Evolutionary conservation across 2,888 invertebrate species (phyloP), one percentile per base, ranked within the genome.

Genomic region (Calliopum simillimum): DNA sequence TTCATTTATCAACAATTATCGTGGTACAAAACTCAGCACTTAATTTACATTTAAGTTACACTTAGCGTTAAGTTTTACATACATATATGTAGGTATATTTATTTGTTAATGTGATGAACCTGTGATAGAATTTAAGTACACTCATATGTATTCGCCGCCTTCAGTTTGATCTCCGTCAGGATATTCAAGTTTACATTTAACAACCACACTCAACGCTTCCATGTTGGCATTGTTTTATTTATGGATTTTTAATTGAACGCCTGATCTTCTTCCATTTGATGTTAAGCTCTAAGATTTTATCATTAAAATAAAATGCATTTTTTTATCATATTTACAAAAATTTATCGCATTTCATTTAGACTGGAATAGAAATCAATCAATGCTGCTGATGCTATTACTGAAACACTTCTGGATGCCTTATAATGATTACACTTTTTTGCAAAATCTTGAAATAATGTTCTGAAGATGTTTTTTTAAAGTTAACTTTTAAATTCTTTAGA

Each of bases 121-220:
- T 83, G 84, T 83, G 83, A 83, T 83, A 83, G 84, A 81, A 81
- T 76, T 77, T 83, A 83, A 83, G 82, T 76, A 67, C 56, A 69
- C 72, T 33, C 33, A 33, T 33, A 33, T 33, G 33, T 33, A 33
- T 33, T 25, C 23, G 16, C 44, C 44, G 16, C 44, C 44, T 61
- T 61, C 71, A 71, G 16, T 53, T 69, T 76, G 81, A 82, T 82
- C 81, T 82, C 81, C 75, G 63, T 56, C 56, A 33, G 53, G 69
- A 59, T 47, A 41, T 64, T 73, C 65, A 55, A 71, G 23, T 4
- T 67, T 69, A 69, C 63, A 71, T 68, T 63, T 63, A 68, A 33
- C 33, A 58, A 12, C 66, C n/a, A 70, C 61, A 62, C 72, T 70
- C 53, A 53, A 53, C 13, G 46, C 44, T 65, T 65, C 55, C 65